Evolutionary conservation across 2,797 vertebrate genomes (phyloP).

Genomic region (Rhinogobio ventralis): DNA sequence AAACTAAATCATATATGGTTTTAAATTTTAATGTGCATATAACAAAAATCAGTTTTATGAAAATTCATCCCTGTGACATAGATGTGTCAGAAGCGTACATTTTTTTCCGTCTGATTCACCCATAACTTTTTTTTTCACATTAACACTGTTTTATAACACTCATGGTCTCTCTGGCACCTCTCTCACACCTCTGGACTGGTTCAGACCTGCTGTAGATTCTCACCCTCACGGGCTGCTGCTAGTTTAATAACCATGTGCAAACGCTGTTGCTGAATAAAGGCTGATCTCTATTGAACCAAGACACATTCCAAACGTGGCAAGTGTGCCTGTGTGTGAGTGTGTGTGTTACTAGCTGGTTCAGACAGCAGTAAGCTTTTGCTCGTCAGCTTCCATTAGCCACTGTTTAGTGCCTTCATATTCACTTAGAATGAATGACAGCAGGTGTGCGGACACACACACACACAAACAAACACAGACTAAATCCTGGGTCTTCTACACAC

Average conservation of each 20-base stretch:
- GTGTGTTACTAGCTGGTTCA: slow-evolving; percentile 34
- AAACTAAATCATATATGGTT: not conserved
- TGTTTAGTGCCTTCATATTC: slow-evolving; percentile 72
- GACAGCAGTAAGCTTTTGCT: slow-evolving; percentile 61
- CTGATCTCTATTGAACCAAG: slow-evolving; percentile 11
- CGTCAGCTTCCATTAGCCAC: slow-evolving; percentile 60
- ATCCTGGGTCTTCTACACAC: slow-evolving; percentile 35
- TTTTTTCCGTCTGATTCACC: not conserved
- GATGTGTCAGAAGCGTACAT: not conserved
- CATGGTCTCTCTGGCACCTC: slow-evolving; percentile 8
- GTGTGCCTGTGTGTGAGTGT: slow-evolving; percentile 8
- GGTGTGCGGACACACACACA: slow-evolving; percentile 41
- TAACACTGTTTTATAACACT: slow-evolving; percentile 3
- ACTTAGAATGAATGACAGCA: slow-evolving; percentile 74
- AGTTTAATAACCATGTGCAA: slow-evolving; percentile 42
- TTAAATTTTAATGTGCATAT: not conserved
- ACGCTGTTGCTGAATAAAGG: slow-evolving; percentile 14
- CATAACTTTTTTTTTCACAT: not conserved
- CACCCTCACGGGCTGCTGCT: slow-evolving; percentile 30
- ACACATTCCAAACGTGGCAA: slow-evolving; percentile 6
- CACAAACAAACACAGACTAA: slow-evolving; percentile 8
- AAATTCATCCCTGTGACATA: not conserved
- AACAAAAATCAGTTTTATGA: not conserved
- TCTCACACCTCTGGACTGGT: slow-evolving; percentile 18
- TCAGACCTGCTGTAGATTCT: slow-evolving; percentile 46